Evolutionary conservation across 2,888 invertebrate species (phyloP).

Genomic region (Vanessa cardui): DNA sequence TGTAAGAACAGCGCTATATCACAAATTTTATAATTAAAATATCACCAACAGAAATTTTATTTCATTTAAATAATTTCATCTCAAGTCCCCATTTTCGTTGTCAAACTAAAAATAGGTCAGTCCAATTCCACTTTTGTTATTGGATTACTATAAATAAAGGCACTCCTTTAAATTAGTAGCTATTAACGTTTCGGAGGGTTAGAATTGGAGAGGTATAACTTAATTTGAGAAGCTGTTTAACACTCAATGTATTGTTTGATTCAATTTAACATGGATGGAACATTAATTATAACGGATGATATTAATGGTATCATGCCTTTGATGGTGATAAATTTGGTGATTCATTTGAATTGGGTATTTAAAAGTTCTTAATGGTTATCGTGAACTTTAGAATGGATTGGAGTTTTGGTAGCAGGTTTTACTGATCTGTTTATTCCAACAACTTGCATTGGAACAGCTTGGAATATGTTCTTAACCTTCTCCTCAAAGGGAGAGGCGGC

Average conservation of each 20-base stretch:
- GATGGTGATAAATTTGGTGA: neutral
- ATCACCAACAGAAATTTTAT: too few species aligned
- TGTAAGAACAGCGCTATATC: too few species aligned
- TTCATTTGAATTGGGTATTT: too few species aligned
- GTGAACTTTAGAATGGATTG: too few species aligned
- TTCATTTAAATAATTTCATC: neutral
- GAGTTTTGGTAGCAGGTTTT: too few species aligned
- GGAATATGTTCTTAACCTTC: too few species aligned
- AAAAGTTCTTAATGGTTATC: too few species aligned
- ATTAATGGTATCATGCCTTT: neutral
- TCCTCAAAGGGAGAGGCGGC: too few species aligned
- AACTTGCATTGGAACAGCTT: too few species aligned
- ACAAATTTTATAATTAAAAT: too few species aligned
- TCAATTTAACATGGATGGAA: neutral
- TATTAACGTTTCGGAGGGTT: slow-evolving; percentile 11
- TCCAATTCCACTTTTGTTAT: slow-evolving; percentile 26
- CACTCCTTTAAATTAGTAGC: slow-evolving; percentile 32
- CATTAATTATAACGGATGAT: neutral
- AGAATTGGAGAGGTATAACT: neutral
- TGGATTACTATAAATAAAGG: slow-evolving; percentile 38
- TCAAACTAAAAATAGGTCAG: slow-evolving; percentile 31
- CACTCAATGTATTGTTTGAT: neutral
- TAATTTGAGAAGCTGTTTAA: neutral
- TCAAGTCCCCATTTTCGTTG: slow-evolving; percentile 3
- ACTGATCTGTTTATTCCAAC: too few species aligned